phyloP scores from a whole-genome alignment of 2,113 vertebrate genomes.

The Thomomys bottae region DNA sequence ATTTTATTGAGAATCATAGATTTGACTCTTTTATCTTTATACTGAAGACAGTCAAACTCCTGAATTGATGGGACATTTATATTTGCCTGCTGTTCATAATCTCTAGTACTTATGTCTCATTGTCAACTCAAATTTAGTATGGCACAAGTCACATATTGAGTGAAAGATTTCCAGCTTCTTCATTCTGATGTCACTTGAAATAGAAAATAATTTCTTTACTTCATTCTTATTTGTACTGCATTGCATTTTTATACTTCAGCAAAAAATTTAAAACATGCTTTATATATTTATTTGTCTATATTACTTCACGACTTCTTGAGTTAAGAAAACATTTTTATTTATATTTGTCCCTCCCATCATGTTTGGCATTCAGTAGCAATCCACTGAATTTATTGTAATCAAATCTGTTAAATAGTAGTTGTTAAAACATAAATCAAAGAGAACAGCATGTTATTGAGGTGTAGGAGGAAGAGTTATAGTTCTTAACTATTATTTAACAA shows the following conservation, averaged over 20 bases:
- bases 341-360: neutral
- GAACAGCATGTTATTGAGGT: neutral
- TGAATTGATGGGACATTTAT: neutral
- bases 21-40: neutral
- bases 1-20: neutral
- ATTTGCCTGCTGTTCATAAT: neutral
- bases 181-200: neutral
- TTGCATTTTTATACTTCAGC: neutral
- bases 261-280: slow-evolving; percentile 25
- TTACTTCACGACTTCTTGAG: slow-evolving; percentile 8
- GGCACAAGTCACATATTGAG: neutral
- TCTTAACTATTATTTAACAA: neutral
- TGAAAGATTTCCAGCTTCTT: neutral
- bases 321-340: neutral
- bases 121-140: neutral
- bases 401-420: slow-evolving; percentile 14
- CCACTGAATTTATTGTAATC: neutral
- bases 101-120: neutral
- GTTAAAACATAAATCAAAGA: slow-evolving; percentile 13
- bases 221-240: neutral
- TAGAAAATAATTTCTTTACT: neutral
- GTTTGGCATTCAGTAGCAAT: neutral
- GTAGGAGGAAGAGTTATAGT: neutral
- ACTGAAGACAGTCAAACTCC: neutral
- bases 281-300: neutral